A percentile compares a stretch with the other conserved stretches of the same genome.
Conservation (phyloP, 2,888 invertebrate species). For the Lucinisca nassula region DNA sequence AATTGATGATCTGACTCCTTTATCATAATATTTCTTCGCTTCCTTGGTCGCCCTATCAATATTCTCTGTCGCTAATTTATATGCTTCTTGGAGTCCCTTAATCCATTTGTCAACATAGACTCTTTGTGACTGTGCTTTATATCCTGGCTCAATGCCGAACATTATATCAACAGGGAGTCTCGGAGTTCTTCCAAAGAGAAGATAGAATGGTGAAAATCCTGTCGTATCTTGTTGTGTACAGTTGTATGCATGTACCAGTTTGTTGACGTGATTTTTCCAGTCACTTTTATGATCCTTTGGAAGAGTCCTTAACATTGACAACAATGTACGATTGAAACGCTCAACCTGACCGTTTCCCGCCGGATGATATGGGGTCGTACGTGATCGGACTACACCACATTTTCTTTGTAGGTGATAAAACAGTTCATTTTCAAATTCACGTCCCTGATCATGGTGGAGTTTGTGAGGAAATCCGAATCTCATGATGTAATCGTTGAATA, state of each 20-base stretch:
- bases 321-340: slow-evolving; percentile 41
- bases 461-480: slow-evolving; percentile 49
- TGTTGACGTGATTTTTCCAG: slow-evolving; percentile 40
- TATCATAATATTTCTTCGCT: slow-evolving; percentile 3
- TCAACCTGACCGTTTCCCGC: slow-evolving; percentile 53
- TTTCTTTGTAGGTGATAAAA: too few species aligned
- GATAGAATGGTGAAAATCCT: slow-evolving; percentile 38
- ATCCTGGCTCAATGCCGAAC: not conserved
- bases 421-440: slow-evolving; percentile 55
- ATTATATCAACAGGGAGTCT: slow-evolving; percentile 41
- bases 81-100: not conserved
- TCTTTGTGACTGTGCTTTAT: not conserved
- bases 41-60: not conserved
- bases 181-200: slow-evolving; percentile 46
- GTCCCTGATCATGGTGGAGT: slow-evolving; percentile 53
- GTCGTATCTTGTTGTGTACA: slow-evolving; percentile 43
- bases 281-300: slow-evolving; percentile 29
- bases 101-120: slow-evolving; percentile 8
- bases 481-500: slow-evolving; percentile 44
- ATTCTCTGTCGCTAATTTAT: not conserved
- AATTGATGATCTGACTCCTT: not conserved
- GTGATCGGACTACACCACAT: slow-evolving; percentile 30
- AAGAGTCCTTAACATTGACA: slow-evolving; percentile 31
- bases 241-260: slow-evolving; percentile 34
- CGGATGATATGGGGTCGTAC: slow-evolving; percentile 55